Base-by-base conservation (phyloP, 1,140 invertebrate genomes). In the Cheumatopsyche charites region DNA sequence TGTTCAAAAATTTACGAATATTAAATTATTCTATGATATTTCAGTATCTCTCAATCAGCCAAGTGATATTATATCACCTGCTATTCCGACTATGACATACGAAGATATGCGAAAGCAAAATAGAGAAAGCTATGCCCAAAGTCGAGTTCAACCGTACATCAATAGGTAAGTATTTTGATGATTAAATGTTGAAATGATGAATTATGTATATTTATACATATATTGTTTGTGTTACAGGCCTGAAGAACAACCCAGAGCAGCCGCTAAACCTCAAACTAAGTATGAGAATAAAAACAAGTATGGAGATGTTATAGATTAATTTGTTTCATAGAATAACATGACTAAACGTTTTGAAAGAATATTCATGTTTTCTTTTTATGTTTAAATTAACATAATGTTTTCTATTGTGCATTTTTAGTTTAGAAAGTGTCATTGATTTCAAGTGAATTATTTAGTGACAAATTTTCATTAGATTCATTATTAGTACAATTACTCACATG, bases 21-120 rank as follows among this genome's bases (percentile, higher is more conserved):
- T 6, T 47, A 47, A 47, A 42, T 42, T 7, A 42, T 42, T 42
- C 5, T n/a, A 47, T n/a, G 45, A 47, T n/a, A 55, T 55, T 58
- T 12, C 23, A 13, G 12, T 25, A 42, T n/a, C 13, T 9, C 6
- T 12, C 42, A 42, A 62, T 23, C 58, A n/a, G 12, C n/a, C 29
- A 1, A 45, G 15, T 41, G 36, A 41, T 1, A 42, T 12, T 23
- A 1, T 63, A 17, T 9, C 15, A 9, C 62, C 62, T 15, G 9
- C 5, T 17, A 0, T 15, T 6, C 47, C 67, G 26, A 41, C 19
- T 29, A 15, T 68, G 9, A 47, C 67, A 6, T 68, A 68, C 17
- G 67, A 68, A 36, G 67, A 68, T 36, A 42, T 68, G 11, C 67
- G 67, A 15, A 68, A 21, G 36, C 47, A 68, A 25, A 55, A 68